A percentile compares a stretch with the other conserved stretches of the same genome.
Conservation (phyloP, 2,113 vertebrate genomes). For the Delphinus delphis region DNA sequence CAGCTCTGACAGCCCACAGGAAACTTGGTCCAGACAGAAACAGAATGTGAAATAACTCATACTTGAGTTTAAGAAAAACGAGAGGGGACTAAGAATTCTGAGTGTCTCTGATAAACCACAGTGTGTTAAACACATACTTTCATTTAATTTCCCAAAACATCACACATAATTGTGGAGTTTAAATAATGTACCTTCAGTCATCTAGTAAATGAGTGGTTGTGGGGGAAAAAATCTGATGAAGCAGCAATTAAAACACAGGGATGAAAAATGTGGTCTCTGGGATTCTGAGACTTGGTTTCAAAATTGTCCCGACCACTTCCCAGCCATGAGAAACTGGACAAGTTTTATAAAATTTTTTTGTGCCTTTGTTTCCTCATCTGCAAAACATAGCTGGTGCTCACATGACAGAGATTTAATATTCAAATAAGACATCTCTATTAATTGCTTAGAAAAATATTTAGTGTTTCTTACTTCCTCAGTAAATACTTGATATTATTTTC, state of each 20-base stretch:
- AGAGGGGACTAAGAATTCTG: not conserved
- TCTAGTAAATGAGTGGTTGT: not conserved
- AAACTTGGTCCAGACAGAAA: slow-evolving; percentile 47
- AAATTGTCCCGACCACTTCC: not conserved
- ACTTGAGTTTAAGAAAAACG: not conserved
- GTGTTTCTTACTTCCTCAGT: not conserved
- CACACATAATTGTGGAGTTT: not conserved
- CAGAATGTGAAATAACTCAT: slow-evolving; percentile 52
- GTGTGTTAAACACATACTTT: not conserved
- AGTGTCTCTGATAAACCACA: not conserved
- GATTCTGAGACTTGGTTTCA: not conserved
- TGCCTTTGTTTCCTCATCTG: not conserved
- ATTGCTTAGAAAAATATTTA: not conserved
- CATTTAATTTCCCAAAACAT: not conserved
- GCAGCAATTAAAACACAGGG: not conserved
- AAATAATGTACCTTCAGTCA: not conserved
- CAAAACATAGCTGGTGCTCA: not conserved
- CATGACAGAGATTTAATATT: not conserved
- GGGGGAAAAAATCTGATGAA: not conserved
- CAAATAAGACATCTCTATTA: not conserved
- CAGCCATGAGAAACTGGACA: not conserved
- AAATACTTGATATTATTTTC: not conserved
- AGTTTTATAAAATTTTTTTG: not conserved
- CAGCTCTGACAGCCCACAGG: slow-evolving; percentile 52
- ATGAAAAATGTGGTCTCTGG: not conserved